Conservation (phyloP, 1,140 invertebrate species). For the Drosophila takahashii region DNA sequence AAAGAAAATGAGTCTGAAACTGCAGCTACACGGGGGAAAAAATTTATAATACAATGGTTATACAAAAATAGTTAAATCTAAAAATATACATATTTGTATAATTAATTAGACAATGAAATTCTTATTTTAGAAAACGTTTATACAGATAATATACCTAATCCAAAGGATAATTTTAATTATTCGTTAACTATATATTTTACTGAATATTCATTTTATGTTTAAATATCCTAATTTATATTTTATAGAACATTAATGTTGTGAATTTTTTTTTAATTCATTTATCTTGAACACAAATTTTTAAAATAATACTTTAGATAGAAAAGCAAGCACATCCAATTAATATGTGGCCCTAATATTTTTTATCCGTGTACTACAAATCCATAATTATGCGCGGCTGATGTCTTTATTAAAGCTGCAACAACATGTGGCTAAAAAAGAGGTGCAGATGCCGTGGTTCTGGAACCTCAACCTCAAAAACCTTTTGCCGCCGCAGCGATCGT, state of each 20-base stretch:
- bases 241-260: too few relatives aligned
- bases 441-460: conserved; percentile 17
- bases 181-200: too few relatives aligned
- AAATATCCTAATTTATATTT: too few relatives aligned
- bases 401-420: conserved; percentile 82
- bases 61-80: neutral
- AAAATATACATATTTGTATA: too few relatives aligned
- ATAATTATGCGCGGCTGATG: conserved; percentile 82
- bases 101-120: too few relatives aligned
- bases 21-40: conserved; percentile 3
- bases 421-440: conserved; percentile 60
- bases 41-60: neutral
- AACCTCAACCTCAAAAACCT: conserved; percentile 62
- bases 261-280: too few relatives aligned
- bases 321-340: neutral
- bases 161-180: too few relatives aligned
- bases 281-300: too few relatives aligned
- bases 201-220: too few relatives aligned
- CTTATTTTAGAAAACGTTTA: too few relatives aligned
- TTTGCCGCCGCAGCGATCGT: conserved; percentile 67
- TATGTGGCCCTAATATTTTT: neutral
- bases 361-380: conserved; percentile 69
- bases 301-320: too few relatives aligned
- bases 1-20: conserved; percentile 14
- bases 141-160: too few relatives aligned